phyloP scores from a whole-genome alignment of 1,140 invertebrate genomes.

The Aporrectodea caliginosa region DNA sequence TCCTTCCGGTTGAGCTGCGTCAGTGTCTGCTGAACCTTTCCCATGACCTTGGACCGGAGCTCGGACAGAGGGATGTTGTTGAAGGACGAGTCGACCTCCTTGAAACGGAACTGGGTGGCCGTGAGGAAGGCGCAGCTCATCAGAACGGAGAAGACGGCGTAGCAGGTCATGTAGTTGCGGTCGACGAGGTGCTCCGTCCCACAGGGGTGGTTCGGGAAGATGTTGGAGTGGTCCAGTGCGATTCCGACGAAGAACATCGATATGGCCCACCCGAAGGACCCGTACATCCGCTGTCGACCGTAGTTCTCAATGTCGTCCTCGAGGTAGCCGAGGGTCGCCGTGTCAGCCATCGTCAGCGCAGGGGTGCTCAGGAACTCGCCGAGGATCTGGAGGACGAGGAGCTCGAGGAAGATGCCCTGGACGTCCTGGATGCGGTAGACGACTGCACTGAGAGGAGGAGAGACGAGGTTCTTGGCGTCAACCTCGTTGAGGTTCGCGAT shows the following conservation, averaged over 20 bases:
- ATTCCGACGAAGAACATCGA: slow-evolving; percentile 96
- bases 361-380: slow-evolving; percentile 97
- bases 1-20: background rate
- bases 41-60: slow-evolving; percentile 13
- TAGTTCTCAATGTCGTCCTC: slow-evolving; percentile 81
- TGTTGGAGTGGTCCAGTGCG: slow-evolving; percentile 90
- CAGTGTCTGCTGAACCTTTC: background rate
- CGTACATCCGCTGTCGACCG: slow-evolving; percentile 96
- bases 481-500: slow-evolving; percentile 60
- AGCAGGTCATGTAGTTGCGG: slow-evolving; percentile 98
- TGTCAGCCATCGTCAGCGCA: slow-evolving; percentile 83
- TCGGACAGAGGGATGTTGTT: slow-evolving; percentile 11
- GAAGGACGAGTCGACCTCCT: slow-evolving; percentile 15
- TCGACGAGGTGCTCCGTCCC: slow-evolving; percentile 70
- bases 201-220: slow-evolving; percentile 79
- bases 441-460: slow-evolving; percentile 86
- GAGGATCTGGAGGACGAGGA: slow-evolving; percentile 81
- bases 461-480: slow-evolving; percentile 72
- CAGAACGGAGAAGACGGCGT: slow-evolving; percentile 92
- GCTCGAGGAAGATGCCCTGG: slow-evolving; percentile 90
- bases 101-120: slow-evolving; percentile 72
- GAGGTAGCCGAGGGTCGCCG: slow-evolving; percentile 75
- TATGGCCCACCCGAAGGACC: slow-evolving; percentile 93
- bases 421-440: slow-evolving; percentile 78
- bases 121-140: slow-evolving; percentile 92